Conservation (phyloP, 2,888 invertebrate genomes). For the Melanargia galathea region DNA sequence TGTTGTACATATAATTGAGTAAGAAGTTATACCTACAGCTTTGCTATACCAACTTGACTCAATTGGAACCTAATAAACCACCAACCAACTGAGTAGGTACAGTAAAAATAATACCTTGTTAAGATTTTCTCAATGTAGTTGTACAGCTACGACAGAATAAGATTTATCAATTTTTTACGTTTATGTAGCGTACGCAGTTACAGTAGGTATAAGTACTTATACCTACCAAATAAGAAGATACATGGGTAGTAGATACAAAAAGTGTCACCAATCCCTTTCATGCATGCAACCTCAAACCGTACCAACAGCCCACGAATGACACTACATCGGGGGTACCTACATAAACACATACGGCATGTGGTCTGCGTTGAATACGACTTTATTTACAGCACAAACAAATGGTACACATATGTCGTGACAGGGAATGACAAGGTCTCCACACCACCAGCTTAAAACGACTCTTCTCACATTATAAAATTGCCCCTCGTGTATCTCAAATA, state of each 20-base stretch:
- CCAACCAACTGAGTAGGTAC: no score
- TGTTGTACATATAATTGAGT: no score
- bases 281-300: neutral
- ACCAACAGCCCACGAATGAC: conserved; percentile 30
- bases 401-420: conserved; percentile 73
- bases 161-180: no score
- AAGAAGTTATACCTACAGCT: no score
- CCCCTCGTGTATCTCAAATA: conserved; percentile 7
- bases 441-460: conserved; percentile 45
- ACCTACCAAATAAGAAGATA: neutral
- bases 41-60: no score
- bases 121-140: no score
- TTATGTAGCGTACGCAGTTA: neutral
- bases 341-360: conserved; percentile 57
- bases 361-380: conserved; percentile 59
- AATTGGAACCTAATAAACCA: no score
- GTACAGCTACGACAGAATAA: no score
- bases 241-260: conserved; percentile 5
- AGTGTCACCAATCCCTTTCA: conserved; percentile 36
- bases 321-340: conserved; percentile 23
- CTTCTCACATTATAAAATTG: conserved; percentile 9
- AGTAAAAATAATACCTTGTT: no score
- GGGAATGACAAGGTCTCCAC: conserved; percentile 70
- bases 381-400: conserved; percentile 76
- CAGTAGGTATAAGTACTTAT: neutral